Evolutionary conservation across 1,140 invertebrate species (phyloP), one percentile per base, ranked within the genome.

Genomic region (Stegodyphus dumicola): DNA sequence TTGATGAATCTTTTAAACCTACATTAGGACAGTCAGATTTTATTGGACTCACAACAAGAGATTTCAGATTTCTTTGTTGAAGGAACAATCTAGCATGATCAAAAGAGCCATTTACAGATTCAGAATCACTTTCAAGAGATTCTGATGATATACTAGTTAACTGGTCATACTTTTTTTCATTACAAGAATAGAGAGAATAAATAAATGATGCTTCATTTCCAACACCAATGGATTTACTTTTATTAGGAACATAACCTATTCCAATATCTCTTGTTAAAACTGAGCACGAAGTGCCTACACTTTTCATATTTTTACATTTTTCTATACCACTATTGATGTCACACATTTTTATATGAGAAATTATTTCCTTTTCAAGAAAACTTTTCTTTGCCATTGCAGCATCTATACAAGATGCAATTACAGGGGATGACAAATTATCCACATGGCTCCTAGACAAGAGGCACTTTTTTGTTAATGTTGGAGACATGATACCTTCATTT

Each of bases 241-340:
- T 84, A 89, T 89, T 52, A 89, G 91, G 91, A 83, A 92, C 91
- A 87, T 93, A 91, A 56, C 92, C 92, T 70, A 94, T 91, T 6
- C 93, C 93, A 79, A 94, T 91, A 88, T 94, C 93, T 88, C 94
- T 89, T 0, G 93, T 95, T 65, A 94, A 88, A 49, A 93, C 92
- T 52, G 91, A 91, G 88, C 94, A 95, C 88, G 93, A 93, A 0
- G 94, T 93, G 48, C 93, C 93, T 33, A 94, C 93, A 90, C 95
- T 95, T 87, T 33, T 89, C 85, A 77, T 77, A 64, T n/a, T 75
- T 80, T 73, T 76, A 64, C 6, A 11, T 3, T 60, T 65, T 18
- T 60, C 49, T 6, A 18, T 9, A 18, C 4, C n/a, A 66, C 48
- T 67, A 71, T 77, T 77, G 33, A 13, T 18, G 10, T 85, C 75